Percentiles rank a stretch among this genome's conserved stretches.
These are phyloP conservation scores for Andricus grossulariae DNA, from an alignment of 1,140 invertebrate species.

Conservation along the genomic window DNA sequence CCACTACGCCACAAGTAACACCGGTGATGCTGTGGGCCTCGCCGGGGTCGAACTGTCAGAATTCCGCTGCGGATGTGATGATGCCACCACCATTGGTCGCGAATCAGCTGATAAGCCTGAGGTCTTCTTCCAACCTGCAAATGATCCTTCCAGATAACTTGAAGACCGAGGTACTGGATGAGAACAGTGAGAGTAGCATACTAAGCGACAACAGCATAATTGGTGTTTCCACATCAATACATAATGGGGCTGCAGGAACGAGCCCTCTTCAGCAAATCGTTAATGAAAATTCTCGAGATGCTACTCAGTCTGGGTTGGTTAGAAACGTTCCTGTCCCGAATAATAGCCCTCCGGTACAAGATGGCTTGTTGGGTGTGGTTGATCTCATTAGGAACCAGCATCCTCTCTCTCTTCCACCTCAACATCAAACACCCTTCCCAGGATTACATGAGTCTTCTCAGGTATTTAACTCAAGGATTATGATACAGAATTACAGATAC, in stretches of 20 bases:
- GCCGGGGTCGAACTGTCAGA: conserved; percentile 53
- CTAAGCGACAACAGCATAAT: conserved; percentile 75
- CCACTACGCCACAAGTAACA: conserved; percentile 56
- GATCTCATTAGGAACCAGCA: conserved; percentile 71
- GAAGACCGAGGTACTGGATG: conserved; percentile 84
- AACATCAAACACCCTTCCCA: conserved; percentile 63
- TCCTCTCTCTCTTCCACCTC: conserved; percentile 55
- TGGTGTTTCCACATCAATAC: conserved; percentile 59
- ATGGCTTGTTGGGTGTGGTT: conserved; percentile 69
- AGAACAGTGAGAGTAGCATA: conserved; percentile 80
- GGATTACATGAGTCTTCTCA: conserved; percentile 67
- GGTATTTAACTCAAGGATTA: conserved; percentile 36
- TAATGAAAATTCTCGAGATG: conserved; percentile 64
- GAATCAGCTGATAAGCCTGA: conserved; percentile 62
- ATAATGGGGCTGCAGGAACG: conserved; percentile 45
- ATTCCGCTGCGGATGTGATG: conserved; percentile 66
- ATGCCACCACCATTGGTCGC: conserved; percentile 70
- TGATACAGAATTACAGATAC: too few species aligned
- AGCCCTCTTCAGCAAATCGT: conserved; percentile 69
- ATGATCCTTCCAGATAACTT: conserved; percentile 75
- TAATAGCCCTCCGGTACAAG: conserved; percentile 62
- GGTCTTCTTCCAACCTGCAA: conserved; percentile 70
- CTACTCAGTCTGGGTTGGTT: conserved; percentile 59
- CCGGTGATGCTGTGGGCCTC: conserved; percentile 70
- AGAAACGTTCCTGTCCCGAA: conserved; percentile 53